phyloP scores from a whole-genome alignment of 2,113 vertebrate genomes.

The Antechinus stuartii region DNA sequence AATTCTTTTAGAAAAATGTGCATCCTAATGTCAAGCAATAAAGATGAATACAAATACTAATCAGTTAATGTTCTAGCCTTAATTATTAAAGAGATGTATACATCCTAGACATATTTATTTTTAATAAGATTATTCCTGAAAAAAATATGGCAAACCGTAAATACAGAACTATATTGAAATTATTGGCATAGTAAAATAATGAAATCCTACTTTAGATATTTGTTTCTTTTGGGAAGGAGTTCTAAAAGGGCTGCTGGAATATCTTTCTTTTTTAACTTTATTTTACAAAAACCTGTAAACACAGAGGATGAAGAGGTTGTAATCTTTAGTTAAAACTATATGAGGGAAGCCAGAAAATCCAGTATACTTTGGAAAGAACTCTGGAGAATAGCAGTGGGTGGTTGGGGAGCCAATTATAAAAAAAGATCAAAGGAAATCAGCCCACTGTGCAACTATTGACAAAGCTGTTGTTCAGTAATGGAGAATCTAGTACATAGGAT shows the following conservation, averaged over 20 bases:
- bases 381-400: constrained; percentile 19
- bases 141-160: constrained; percentile 19
- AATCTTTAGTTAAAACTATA: not conserved
- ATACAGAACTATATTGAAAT: constrained; percentile 27
- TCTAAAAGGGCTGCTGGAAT: not conserved
- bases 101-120: not conserved
- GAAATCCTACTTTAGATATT: fast-evolving
- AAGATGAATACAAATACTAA: constrained; percentile 54
- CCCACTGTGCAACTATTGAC: not conserved
- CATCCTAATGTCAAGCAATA: not conserved
- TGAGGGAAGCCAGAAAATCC: constrained; percentile 44
- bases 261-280: constrained; percentile 52
- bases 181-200: not conserved
- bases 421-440: constrained; percentile 45
- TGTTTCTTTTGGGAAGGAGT: constrained; percentile 51
- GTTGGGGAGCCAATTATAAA: constrained; percentile 62
- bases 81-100: not conserved
- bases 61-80: constrained; percentile 18
- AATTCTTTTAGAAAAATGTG: constrained; percentile 19
- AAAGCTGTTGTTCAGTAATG: constrained; percentile 40
- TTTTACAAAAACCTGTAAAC: constrained; percentile 34
- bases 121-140: constrained; percentile 36
- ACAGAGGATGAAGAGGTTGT: not conserved
- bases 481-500: not conserved
- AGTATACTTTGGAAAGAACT: constrained; percentile 27